Evolutionary conservation across 2,797 vertebrate species (phyloP).

Genomic region (Fratercula arctica): DNA sequence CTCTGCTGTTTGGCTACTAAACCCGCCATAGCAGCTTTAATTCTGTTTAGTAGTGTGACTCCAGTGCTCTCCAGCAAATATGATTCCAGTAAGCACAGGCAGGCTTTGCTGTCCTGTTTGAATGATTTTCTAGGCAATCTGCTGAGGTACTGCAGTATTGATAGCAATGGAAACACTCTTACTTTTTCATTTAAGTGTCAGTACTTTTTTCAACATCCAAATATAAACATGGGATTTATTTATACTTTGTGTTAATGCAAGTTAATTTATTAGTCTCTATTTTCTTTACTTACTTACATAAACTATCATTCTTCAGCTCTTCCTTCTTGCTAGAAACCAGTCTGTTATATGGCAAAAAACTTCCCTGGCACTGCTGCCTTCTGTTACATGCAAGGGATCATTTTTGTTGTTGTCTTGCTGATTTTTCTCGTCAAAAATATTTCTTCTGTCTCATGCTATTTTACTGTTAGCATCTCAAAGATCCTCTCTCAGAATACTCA

Average conservation of each 20-base stretch:
- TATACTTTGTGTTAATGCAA: not conserved
- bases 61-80: not conserved
- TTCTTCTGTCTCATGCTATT: not conserved
- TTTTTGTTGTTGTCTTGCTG: not conserved
- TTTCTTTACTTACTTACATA: not conserved
- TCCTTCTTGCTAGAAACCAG: not conserved
- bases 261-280: not conserved
- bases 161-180: not conserved
- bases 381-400: not conserved
- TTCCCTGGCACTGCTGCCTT: not conserved
- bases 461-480: not conserved
- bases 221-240: not conserved
- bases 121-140: not conserved
- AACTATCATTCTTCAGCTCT: not conserved
- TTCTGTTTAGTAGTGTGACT: not conserved
- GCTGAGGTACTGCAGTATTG: not conserved
- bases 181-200: not conserved
- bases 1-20: not conserved
- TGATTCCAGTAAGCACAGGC: not conserved
- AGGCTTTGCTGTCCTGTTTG: not conserved
- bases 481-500: not conserved
- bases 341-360: not conserved
- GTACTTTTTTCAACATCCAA: not conserved
- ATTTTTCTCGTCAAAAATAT: not conserved
- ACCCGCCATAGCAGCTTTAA: not conserved